Percentiles rank a stretch among this genome's conserved stretches.
Evolutionary conservation across 2,888 invertebrate genomes (phyloP).

Genomic region (Ochropleura plecta): DNA sequence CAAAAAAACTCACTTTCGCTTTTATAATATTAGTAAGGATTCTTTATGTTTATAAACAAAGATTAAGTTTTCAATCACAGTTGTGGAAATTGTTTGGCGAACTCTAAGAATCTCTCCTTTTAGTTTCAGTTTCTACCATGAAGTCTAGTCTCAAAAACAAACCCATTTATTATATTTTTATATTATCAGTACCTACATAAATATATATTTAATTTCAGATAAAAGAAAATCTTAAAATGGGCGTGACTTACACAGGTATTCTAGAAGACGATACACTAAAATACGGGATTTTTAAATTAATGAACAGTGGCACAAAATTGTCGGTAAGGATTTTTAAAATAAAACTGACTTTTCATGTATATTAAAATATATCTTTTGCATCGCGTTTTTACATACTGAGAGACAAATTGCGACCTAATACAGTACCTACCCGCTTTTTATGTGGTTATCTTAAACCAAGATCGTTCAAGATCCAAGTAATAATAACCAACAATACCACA

Average conservation of each 20-base stretch:
- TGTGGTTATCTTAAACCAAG: no score
- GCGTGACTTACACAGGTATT: constrained; percentile 94
- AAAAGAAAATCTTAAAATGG: constrained; percentile 86
- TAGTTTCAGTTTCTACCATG: background rate
- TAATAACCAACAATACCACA: no score
- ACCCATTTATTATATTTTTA: background rate
- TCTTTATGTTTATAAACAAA: no score
- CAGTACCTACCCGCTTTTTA: background rate
- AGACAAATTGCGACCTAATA: no score
- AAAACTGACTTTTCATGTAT: background rate
- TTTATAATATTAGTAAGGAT: no score
- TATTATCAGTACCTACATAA: background rate
- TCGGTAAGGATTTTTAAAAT: constrained; percentile 85
- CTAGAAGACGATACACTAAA: constrained; percentile 92
- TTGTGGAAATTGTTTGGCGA: background rate
- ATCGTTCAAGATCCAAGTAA: no score
- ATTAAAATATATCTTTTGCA: no score
- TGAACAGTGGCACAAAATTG: constrained; percentile 92
- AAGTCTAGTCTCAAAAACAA: background rate
- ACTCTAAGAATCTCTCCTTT: background rate
- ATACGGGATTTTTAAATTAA: constrained; percentile 92
- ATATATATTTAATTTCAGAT: constrained; percentile 71
- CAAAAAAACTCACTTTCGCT: no score
- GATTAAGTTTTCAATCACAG: background rate
- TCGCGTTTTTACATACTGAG: no score